Evolutionary conservation across 2,113 vertebrate species (phyloP).

Genomic region (Brachirus orientalis): DNA sequence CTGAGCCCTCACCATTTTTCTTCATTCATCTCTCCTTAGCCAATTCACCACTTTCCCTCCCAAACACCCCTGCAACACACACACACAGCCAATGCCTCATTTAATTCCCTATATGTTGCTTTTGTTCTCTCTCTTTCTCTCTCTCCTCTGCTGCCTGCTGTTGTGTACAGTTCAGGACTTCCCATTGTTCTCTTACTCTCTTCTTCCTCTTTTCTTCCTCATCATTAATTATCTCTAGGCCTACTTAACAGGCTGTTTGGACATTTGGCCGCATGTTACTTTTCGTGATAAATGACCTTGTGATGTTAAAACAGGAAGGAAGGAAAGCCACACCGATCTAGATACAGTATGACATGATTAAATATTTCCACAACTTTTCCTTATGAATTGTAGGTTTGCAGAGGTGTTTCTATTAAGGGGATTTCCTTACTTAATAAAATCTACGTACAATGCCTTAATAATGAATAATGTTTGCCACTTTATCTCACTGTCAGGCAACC

Average conservation of each 20-base stretch:
- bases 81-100: no score
- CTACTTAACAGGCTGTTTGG: conserved; percentile 9
- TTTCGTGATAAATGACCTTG: conserved; percentile 36
- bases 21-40: conserved; percentile 31
- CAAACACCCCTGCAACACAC: not conserved
- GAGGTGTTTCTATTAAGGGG: no score
- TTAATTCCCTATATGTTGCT: conserved; percentile 23
- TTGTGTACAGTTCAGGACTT: conserved; percentile 9
- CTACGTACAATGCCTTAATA: no score
- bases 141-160: not conserved
- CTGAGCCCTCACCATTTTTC: conserved; percentile 25
- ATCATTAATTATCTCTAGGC: conserved; percentile 34
- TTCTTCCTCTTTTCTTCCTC: conserved; percentile 4
- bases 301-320: conserved; percentile 19
- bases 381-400: not conserved
- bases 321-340: no score
- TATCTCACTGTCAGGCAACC: no score
- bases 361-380: not conserved
- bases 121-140: conserved; percentile 45
- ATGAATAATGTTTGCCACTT: no score
- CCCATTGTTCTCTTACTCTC: conserved; percentile 34
- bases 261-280: conserved; percentile 44
- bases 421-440: no score
- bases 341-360: not conserved
- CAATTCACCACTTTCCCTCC: not conserved